Conservation (phyloP, 2,797 vertebrate species). For the Pseudotriccus pelzelni region DNA sequence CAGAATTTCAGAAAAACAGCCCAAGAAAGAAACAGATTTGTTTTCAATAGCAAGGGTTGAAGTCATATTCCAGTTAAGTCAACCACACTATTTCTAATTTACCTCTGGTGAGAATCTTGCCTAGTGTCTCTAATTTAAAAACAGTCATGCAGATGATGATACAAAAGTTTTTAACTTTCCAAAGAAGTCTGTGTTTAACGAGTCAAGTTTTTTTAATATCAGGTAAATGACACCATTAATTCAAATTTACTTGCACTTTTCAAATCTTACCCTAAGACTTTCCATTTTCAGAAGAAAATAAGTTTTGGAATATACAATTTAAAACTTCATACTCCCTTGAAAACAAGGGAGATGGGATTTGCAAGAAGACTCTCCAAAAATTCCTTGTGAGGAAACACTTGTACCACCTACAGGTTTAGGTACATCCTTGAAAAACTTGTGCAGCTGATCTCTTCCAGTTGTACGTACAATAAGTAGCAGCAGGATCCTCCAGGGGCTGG, state of each 20-base stretch:
- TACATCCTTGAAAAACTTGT: neutral
- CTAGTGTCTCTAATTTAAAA: neutral
- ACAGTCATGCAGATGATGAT: neutral
- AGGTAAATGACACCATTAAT: neutral
- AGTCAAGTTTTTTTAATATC: neutral
- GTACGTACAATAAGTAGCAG: neutral
- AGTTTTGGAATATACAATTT: neutral
- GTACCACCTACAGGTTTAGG: neutral
- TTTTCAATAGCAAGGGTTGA: neutral
- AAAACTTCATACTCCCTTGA: neutral
- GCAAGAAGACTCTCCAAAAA: neutral
- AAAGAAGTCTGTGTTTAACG: neutral
- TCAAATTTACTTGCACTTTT: neutral
- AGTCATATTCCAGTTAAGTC: neutral
- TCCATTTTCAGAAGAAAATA: neutral
- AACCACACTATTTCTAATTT: neutral
- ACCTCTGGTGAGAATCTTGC: neutral
- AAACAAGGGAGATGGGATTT: neutral
- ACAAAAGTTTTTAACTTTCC: neutral
- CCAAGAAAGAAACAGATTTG: neutral
- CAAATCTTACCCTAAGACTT: neutral
- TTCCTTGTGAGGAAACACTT: neutral
- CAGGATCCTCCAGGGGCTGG: neutral
- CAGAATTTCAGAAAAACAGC: neutral
- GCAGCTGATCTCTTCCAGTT: neutral